phyloP scores from a whole-genome alignment of 2,888 invertebrate genomes.

The Anticlea derivata region DNA sequence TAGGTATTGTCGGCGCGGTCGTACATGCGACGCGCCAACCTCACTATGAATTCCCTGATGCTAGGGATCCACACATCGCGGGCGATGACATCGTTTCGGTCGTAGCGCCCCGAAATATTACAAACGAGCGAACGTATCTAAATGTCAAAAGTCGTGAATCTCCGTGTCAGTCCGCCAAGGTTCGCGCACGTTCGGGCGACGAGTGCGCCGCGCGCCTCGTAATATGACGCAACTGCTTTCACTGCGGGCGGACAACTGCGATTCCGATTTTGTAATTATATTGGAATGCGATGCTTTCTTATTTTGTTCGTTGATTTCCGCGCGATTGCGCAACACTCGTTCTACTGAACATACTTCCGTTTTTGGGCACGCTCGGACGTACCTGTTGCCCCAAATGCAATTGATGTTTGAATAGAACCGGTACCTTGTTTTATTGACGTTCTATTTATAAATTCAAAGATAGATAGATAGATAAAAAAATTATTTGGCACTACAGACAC shows the following conservation, averaged over 20 bases:
- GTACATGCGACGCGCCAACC: too few species aligned
- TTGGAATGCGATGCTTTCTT: constrained; percentile 76
- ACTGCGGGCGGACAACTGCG: constrained; percentile 49
- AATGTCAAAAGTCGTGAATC: constrained; percentile 26
- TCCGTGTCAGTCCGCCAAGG: constrained; percentile 13
- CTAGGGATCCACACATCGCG: too few species aligned
- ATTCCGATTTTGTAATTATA: constrained; percentile 72
- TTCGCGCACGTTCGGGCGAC: constrained; percentile 13
- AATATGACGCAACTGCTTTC: constrained; percentile 73
- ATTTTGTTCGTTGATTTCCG: constrained; percentile 67
- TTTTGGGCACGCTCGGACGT: constrained; percentile 42
- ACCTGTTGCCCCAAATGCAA: constrained; percentile 1
- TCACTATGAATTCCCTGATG: too few species aligned
- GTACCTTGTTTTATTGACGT: constrained; percentile 4
- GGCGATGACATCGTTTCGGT: too few species aligned
- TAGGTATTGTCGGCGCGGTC: too few species aligned
- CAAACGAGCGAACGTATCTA: too few species aligned
- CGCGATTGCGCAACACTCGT: constrained; percentile 55
- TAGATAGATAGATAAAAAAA: too few species aligned
- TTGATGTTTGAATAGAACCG: constrained; percentile 3
- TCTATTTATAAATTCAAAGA: constrained; percentile 7
- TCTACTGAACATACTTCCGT: constrained; percentile 63
- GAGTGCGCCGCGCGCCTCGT: constrained; percentile 28
- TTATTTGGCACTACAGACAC: too few species aligned
- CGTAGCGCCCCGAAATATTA: too few species aligned